Evolutionary conservation across 2,888 invertebrate genomes (phyloP).

Genomic region (Melanostoma scalare): DNA sequence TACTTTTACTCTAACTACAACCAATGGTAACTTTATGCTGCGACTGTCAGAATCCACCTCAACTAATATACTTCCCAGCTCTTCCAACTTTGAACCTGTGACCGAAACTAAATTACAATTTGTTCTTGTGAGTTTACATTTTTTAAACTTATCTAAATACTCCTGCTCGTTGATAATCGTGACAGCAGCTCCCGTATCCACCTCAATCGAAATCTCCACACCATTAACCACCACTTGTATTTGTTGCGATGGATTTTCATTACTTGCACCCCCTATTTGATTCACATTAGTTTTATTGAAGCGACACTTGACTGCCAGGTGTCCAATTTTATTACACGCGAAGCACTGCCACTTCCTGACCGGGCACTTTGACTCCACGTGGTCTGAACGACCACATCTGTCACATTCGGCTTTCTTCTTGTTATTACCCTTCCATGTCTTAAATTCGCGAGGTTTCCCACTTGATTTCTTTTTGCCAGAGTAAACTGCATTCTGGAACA

Average conservation of each 20-base stretch:
- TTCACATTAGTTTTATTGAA: background rate
- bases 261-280: background rate
- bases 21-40: conserved; percentile 14
- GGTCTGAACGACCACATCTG: too few relatives aligned
- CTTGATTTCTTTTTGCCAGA: too few relatives aligned
- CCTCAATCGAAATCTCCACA: background rate
- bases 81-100: background rate
- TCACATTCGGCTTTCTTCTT: too few relatives aligned
- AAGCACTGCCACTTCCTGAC: background rate
- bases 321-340: too few relatives aligned
- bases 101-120: conserved; percentile 12
- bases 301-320: too few relatives aligned
- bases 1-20: conserved; percentile 7
- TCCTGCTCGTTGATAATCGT: background rate
- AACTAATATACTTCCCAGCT: background rate
- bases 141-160: conserved; percentile 4
- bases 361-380: background rate
- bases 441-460: too few relatives aligned
- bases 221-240: conserved; percentile 6
- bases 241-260: background rate
- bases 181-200: background rate
- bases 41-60: conserved; percentile 7
- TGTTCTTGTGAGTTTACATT: background rate
- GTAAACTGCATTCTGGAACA: background rate
- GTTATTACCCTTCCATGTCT: too few relatives aligned